Evolutionary conservation across 2,888 invertebrate genomes (phyloP), one percentile per base, ranked within the genome.

Genomic region (Drosophila planitibia): DNA sequence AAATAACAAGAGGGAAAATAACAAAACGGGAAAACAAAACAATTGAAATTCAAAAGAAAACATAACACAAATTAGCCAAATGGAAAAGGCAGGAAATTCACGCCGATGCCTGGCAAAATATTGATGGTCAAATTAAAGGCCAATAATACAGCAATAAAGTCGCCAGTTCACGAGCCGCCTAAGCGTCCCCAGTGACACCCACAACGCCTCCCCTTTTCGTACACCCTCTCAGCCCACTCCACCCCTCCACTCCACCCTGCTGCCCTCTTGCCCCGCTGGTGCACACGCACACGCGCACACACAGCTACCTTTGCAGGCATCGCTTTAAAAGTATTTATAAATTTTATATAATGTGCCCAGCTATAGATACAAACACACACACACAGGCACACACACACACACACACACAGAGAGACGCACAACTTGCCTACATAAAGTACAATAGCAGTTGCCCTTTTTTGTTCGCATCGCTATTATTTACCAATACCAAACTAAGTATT

Each of bases 51-150:
- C 74, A 47, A 53, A 65, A 35, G 73, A 71, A 82, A 81, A 81
- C 66, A 81, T 62, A 76, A 69, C 72, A 72, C 79, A 83, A 83
- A 83, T 83, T 85, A 85, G 85, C 70, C 65, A 74, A 70, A 70
- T 60, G 69, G 68, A 69, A 58, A 47, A 28, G 52, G 70, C 16
- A 61, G 77, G 52, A 74, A 75, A 64, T 53, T 69, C 70, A 53
- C 58, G 71, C 49, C 81, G 76, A 75, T 80, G 75, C 78, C 71
- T 70, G 70, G 71, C 64, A 82, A 80, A 81, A 78, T 80, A 74
- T 83, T 85, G 80, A 83, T 80, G 86, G 84, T 79, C 78, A 88
- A 88, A 88, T 86, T 85, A 88, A 85, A 85, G 85, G 89, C 77
- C 86, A 83, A 88, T 88, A 85, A 83, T 82, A 88, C 74, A 88